These are phyloP conservation scores for Theropithecus gelada DNA, from an alignment of 2,113 vertebrate species.

Conservation along the genomic window DNA sequence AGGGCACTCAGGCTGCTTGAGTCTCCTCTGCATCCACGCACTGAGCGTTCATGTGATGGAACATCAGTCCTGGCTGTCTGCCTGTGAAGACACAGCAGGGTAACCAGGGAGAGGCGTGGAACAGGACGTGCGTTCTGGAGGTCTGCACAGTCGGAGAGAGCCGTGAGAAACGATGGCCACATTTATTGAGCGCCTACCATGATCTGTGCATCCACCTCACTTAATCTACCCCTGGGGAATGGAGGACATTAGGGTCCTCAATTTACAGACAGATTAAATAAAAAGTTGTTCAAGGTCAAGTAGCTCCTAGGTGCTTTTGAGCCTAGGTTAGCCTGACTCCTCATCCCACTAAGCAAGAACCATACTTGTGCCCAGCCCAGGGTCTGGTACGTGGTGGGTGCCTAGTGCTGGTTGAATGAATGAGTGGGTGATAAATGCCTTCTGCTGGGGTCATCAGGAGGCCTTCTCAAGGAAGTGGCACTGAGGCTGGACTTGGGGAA, in stretches of 20 bases:
- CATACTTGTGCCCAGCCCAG: neutral
- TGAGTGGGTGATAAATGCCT: neutral
- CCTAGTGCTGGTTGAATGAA: neutral
- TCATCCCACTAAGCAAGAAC: neutral
- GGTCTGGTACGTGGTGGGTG: neutral
- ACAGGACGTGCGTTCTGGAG: fast-evolving
- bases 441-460: neutral
- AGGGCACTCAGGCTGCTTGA: neutral
- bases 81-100: neutral
- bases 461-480: neutral
- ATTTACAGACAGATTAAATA: neutral
- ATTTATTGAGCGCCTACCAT: neutral
- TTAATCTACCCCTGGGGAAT: neutral
- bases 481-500: neutral
- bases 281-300: neutral
- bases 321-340: neutral
- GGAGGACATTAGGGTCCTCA: neutral
- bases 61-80: neutral
- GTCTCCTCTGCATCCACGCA: too few relatives aligned
- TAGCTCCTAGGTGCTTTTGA: neutral
- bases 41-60: fast-evolving
- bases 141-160: neutral
- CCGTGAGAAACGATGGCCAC: too few relatives aligned
- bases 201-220: neutral
- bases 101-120: neutral